Conservation (phyloP, 1,140 invertebrate genomes). For the Brachionus asplanchnoidis region DNA sequence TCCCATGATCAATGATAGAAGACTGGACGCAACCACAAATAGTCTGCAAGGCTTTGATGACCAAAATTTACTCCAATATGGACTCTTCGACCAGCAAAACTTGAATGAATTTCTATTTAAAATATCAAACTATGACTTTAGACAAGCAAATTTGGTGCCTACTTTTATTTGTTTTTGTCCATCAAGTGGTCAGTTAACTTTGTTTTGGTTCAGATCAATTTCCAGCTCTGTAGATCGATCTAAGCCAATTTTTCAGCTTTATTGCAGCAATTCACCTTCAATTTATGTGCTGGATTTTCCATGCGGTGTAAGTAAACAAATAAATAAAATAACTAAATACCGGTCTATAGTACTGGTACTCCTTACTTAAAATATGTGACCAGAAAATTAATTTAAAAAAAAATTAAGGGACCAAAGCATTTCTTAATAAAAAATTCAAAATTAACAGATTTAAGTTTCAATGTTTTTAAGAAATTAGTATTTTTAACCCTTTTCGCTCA, state of each 20-base stretch:
- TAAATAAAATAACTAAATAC: too few relatives aligned
- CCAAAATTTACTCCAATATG: conserved; percentile 28
- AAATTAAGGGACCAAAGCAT: too few relatives aligned
- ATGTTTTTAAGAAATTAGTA: too few relatives aligned
- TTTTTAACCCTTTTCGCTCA: too few relatives aligned
- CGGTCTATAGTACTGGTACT: too few relatives aligned
- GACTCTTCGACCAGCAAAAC: not conserved
- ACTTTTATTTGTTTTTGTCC: conserved; percentile 39
- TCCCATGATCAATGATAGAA: not conserved
- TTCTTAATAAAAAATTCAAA: too few relatives aligned
- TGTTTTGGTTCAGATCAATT: not conserved
- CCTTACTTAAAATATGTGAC: too few relatives aligned
- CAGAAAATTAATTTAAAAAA: too few relatives aligned
- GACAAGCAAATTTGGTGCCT: conserved; percentile 5
- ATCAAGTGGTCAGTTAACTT: conserved; percentile 2
- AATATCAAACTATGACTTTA: conserved; percentile 36
- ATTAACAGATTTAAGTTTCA: too few relatives aligned
- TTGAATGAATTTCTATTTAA: conserved; percentile 8
- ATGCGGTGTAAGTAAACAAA: not conserved
- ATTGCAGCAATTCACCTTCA: not conserved
- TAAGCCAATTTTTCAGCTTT: conserved; percentile 25
- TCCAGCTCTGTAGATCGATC: not conserved
- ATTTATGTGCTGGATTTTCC: conserved; percentile 13
- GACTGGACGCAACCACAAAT: conserved; percentile 16
- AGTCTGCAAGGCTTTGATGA: conserved; percentile 21